phyloP scores from a whole-genome alignment of 37 sponge, comb jelly and placozoan species.

The Tethya wilhelma region DNA sequence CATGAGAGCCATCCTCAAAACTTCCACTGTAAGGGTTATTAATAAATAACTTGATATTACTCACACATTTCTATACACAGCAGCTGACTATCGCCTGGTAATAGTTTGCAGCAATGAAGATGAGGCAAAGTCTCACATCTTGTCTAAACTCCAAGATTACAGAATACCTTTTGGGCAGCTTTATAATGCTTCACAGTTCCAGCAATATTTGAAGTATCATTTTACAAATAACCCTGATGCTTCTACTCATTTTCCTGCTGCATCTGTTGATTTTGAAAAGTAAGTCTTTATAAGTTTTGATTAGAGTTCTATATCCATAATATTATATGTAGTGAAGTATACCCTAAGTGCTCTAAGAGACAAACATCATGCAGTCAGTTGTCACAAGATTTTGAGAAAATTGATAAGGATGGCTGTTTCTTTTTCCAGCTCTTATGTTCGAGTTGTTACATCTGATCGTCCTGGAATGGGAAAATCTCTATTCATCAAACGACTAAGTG shows the following conservation, averaged over 20 bases:
- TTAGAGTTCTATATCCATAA: background rate
- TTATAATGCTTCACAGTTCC: background rate
- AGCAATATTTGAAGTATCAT: constrained; percentile 18
- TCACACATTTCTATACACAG: too few species aligned
- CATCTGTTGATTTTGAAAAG: constrained; percentile 42
- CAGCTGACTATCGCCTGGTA: constrained; percentile 61
- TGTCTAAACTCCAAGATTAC: constrained; percentile 50
- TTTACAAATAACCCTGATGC: background rate
- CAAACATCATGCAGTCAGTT: too few species aligned
- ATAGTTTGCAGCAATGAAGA: constrained; percentile 72
- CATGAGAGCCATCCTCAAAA: too few species aligned
- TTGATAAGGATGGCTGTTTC: too few species aligned
- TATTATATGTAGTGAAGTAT: too few species aligned
- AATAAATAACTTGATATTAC: too few species aligned
- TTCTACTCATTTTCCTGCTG: background rate
- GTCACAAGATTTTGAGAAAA: too few species aligned
- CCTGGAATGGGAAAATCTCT: constrained; percentile 86
- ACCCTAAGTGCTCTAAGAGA: too few species aligned
- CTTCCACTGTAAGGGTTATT: too few species aligned
- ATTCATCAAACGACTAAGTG: constrained; percentile 46
- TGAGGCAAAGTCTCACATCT: constrained; percentile 61
- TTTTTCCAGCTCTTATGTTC: constrained; percentile 43
- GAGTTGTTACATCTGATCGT: constrained; percentile 55
- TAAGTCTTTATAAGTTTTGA: background rate
- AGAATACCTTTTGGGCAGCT: constrained; percentile 2